These are phyloP conservation scores for Cyclura pinguis DNA, from an alignment of 2,797 vertebrate genomes.

Conservation along the genomic window DNA sequence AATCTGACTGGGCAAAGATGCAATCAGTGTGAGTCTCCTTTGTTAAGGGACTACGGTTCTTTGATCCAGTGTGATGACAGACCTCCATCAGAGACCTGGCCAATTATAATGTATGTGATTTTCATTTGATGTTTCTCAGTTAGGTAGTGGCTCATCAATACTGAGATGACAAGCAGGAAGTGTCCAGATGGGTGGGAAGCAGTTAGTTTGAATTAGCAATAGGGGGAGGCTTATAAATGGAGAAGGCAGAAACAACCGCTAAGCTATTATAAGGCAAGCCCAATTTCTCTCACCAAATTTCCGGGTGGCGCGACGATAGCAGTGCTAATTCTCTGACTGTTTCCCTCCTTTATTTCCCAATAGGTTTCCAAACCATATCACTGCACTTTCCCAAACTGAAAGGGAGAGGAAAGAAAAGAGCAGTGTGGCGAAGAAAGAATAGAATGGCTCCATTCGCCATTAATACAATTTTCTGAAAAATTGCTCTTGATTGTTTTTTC, in stretches of 20 bases:
- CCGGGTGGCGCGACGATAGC: too few relatives aligned
- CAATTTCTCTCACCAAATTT: neutral
- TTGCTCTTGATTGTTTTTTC: neutral
- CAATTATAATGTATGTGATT: neutral
- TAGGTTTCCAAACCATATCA: neutral
- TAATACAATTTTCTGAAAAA: neutral
- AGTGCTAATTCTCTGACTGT: neutral
- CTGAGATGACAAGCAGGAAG: neutral
- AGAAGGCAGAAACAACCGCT: neutral
- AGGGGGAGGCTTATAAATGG: neutral
- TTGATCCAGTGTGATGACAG: neutral
- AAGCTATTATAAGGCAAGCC: neutral
- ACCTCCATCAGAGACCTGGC: neutral
- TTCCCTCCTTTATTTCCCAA: neutral
- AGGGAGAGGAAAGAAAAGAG: neutral
- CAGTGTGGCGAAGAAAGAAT: neutral
- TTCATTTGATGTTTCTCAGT: neutral
- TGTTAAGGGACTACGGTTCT: neutral
- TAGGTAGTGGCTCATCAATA: constrained; percentile 1
- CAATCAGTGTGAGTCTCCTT: neutral
- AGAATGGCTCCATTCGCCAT: too few relatives aligned
- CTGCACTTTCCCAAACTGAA: neutral
- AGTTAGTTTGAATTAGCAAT: neutral
- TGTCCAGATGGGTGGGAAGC: neutral
- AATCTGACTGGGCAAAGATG: neutral